Base-by-base conservation (phyloP, 1,140 invertebrate genomes). In the Aphelinus atriplicis region DNA sequence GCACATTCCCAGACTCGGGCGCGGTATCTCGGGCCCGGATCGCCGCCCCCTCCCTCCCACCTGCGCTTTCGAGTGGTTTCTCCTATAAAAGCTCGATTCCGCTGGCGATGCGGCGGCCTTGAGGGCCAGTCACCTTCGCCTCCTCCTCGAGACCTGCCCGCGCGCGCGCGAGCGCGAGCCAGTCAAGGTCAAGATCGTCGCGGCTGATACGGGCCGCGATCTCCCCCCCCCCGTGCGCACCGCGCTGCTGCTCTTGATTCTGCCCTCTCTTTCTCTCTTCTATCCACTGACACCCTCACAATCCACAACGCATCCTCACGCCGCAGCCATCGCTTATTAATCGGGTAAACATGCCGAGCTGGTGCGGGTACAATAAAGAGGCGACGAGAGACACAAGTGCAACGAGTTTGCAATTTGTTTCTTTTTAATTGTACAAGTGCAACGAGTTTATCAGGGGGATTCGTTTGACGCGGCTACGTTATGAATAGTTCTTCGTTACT, bases 111-210 rank as follows among this genome's bases (percentile, higher is more conserved):
- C 51, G 55, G n/a, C 64, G 69, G 55, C 58, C 58, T 62, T 67
- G 71, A 57, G 45, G 70, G 58, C 48, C 71, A 72, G 43, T 67
- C 75, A 72, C 63, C 73, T 71, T 63, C 5, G 3, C 9, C 45
- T 6, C 46, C 6, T 26, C 26, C 26, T 26, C 10, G 9, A n/a
- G 56, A 73, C 47, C 42, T 53, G 57, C 9, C 51, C 63, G 51
- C 26, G 26, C 26, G 26, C 26, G 26, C 26, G 26, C 26, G 26
- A 26, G 53, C 2, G 46, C 53, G 53, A n/a, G 42, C 66, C 58
- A 63, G 51, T 60, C 74, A 75, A 75, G 68, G 63, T 66, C 53
- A 75, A 75, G 67, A 75, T 75, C 73, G 26, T 50, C 43, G 51
- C 46, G 2, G 51, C n/a, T 58, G 67, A 75, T 71, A 73, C 45